Percentiles rank a stretch among this genome's conserved stretches.
Evolutionary conservation across 2,888 invertebrate genomes (phyloP).

Genomic region (Rotaria magnacalcarata): DNA sequence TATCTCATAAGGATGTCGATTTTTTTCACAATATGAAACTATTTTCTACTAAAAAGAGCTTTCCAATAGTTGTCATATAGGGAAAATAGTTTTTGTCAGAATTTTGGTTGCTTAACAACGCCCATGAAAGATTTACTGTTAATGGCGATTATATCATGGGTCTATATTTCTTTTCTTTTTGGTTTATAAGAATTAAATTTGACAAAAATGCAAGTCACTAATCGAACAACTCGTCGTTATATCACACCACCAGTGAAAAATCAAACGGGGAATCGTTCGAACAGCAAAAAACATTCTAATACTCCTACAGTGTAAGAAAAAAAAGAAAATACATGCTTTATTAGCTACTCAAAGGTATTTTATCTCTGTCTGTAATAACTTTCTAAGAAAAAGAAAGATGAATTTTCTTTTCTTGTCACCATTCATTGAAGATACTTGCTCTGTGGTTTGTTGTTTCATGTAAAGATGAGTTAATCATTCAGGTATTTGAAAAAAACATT

Average conservation of each 20-base stretch:
- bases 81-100: not conserved
- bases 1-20: too few species aligned
- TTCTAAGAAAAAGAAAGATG: too few species aligned
- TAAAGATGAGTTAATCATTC: too few species aligned
- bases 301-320: not conserved
- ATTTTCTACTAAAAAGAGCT: too few species aligned
- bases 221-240: not conserved
- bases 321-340: not conserved
- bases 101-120: not conserved
- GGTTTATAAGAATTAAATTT: not conserved
- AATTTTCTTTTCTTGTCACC: too few species aligned
- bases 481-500: too few species aligned
- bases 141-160: not conserved
- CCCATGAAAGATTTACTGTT: not conserved
- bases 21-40: too few species aligned
- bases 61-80: too few species aligned
- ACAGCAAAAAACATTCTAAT: not conserved
- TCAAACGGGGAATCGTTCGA: not conserved
- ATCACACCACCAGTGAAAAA: not conserved
- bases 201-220: not conserved
- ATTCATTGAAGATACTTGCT: too few species aligned
- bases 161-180: too few species aligned
- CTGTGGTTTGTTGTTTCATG: too few species aligned
- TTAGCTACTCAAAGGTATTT: not conserved
- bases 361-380: too few species aligned